Conservation (phyloP, 2,797 vertebrate genomes). For the Sebastiscus albofasciatus region DNA sequence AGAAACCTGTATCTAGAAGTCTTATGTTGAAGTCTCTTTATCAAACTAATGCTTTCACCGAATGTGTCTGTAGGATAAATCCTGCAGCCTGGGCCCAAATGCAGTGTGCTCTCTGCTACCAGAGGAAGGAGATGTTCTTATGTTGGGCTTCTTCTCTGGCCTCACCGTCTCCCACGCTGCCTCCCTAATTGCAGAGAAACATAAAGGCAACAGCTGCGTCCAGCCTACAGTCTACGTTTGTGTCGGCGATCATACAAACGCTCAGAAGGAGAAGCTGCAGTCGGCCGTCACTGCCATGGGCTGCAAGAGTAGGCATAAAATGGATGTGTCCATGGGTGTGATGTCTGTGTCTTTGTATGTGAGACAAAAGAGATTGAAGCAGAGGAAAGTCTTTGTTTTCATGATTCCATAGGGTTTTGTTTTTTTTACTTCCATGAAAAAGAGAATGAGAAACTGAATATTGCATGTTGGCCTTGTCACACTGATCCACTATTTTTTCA, state of each 20-base stretch:
- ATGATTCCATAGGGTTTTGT: background rate
- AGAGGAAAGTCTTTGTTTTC: background rate
- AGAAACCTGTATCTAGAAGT: background rate
- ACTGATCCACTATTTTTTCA: background rate
- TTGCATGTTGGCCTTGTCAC: background rate
- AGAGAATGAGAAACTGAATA: background rate
- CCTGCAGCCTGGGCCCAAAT: conserved; percentile 88
- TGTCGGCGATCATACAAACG: conserved; percentile 72
- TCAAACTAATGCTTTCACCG: conserved; percentile 7
- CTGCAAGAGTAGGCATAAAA: conserved; percentile 85
- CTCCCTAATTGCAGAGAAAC: conserved; percentile 67
- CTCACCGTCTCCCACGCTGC: conserved; percentile 88
- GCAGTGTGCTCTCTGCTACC: conserved; percentile 81
- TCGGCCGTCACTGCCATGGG: conserved; percentile 80
- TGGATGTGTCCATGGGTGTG: background rate
- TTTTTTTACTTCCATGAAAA: background rate
- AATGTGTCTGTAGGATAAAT: conserved; percentile 87
- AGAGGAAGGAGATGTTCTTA: conserved; percentile 83
- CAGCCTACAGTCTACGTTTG: conserved; percentile 83
- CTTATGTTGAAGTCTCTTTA: background rate
- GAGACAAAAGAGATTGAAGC: background rate
- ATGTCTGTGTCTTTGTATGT: conserved; percentile 1
- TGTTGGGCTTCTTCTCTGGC: conserved; percentile 86
- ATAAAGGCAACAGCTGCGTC: conserved; percentile 12
- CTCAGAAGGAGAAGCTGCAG: conserved; percentile 80